Percentiles rank a stretch among this genome's conserved stretches.
phyloP scores from a whole-genome alignment of 53 echinoderm and acorn worm species.

The Echinarachnius parma region DNA sequence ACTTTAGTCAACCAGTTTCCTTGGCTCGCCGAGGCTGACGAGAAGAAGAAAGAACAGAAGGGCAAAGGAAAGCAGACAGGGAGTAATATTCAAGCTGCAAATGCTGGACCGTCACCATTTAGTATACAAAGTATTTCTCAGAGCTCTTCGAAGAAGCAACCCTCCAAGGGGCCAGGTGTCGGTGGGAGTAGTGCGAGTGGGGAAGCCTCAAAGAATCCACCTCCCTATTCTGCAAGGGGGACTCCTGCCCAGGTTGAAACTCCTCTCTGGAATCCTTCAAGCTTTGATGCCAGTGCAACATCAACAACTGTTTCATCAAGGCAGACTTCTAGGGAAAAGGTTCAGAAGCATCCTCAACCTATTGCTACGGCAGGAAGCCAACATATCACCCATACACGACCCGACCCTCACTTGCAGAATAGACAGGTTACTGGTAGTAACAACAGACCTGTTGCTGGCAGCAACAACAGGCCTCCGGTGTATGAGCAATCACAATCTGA shows the following conservation, averaged over 20 bases:
- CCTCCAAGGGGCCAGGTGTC: not conserved
- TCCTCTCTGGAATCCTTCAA: slow-evolving; percentile 67
- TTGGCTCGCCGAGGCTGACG: slow-evolving; percentile 79
- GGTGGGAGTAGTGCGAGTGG: slow-evolving; percentile 8
- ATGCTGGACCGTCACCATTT: slow-evolving; percentile 61
- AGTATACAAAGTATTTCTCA: slow-evolving; percentile 90
- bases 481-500: slow-evolving; percentile 12
- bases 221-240: slow-evolving; percentile 29
- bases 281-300: slow-evolving; percentile 4
- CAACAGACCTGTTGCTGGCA: too few relatives aligned
- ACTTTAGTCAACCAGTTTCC: slow-evolving; percentile 85
- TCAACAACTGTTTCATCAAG: not conserved
- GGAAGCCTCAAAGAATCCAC: slow-evolving; percentile 29
- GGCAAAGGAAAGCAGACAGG: slow-evolving; percentile 12
- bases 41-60: slow-evolving; percentile 21
- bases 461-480: slow-evolving; percentile 3
- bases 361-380: not conserved
- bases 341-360: not conserved
- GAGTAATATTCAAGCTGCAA: not conserved
- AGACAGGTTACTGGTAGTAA: slow-evolving; percentile 7
- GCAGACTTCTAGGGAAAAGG: not conserved
- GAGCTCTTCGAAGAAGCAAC: slow-evolving; percentile 46
- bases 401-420: not conserved
- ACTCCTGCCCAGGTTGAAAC: slow-evolving; percentile 25
- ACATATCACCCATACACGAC: slow-evolving; percentile 6